These are phyloP conservation scores for Argynnis bischoffii DNA, from an alignment of 2,888 invertebrate species.

Conservation along the genomic window DNA sequence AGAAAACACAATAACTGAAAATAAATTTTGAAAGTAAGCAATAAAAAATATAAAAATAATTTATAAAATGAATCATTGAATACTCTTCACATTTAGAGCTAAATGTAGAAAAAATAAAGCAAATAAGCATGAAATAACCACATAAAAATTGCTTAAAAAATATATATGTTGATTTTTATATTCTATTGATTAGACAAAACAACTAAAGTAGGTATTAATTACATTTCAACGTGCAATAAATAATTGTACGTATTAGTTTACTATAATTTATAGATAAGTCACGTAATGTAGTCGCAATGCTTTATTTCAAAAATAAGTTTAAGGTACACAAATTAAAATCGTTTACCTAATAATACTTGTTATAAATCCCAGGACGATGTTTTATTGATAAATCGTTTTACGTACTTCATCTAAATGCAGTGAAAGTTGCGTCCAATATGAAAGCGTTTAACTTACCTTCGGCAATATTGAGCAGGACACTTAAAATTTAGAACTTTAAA, in stretches of 20 bases:
- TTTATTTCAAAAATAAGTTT: neutral
- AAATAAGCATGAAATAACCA: neutral
- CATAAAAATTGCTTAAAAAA: neutral
- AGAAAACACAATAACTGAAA: too few relatives aligned
- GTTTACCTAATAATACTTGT: neutral
- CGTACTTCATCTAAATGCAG: constrained; percentile 28
- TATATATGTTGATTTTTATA: neutral
- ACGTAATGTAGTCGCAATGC: neutral
- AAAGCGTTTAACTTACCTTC: constrained; percentile 27
- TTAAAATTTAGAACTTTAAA: constrained; percentile 9
- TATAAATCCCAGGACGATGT: constrained; percentile 12
- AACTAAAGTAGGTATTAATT: neutral
- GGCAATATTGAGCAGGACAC: neutral
- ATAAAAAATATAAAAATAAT: too few relatives aligned
- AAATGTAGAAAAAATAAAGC: too few relatives aligned
- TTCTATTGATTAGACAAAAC: neutral
- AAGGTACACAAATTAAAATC: neutral
- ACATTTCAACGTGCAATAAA: neutral
- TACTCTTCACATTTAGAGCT: too few relatives aligned
- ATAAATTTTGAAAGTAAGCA: too few relatives aligned
- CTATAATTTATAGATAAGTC: neutral
- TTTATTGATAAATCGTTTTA: constrained; percentile 30
- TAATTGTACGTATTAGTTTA: constrained; percentile 1
- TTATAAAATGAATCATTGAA: too few relatives aligned
- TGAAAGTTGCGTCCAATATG: constrained; percentile 35